Base-by-base conservation (phyloP, 1,140 invertebrate species). In the Drosophila parabipectinata region DNA sequence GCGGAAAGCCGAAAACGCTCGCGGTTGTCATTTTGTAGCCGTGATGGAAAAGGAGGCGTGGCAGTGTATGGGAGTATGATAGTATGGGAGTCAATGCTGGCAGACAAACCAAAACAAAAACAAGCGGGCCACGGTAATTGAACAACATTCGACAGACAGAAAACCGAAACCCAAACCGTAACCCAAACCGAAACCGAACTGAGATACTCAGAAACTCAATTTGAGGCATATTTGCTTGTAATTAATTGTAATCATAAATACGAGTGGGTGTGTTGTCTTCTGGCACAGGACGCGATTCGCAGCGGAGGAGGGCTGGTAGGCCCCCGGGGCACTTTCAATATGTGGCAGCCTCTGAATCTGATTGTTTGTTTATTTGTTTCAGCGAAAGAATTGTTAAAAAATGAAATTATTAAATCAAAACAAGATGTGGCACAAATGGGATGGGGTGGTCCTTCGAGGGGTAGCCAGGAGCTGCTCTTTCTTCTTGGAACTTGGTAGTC, bases 221-320 rank as follows among this genome's bases (percentile, higher is more conserved):
- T 84, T 85, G 41, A 69, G 62, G 72, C 81, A 67, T 85, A 87
- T 85, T 85, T 85, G 78, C 74, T 76, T 85, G 82, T 85, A 87
- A 85, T 85, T 85, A 75, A 53, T 74, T 74, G 68, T 85, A 78
- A 44, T 85, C 68, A 77, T 75, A 85, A 75, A 72, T 77, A 57
- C 60, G 72, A 68, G 59, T 28, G 50, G 41, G 47, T 30, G 26
- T 21, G 10, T 28, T 28, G 9, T 37, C 6, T 26, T 55, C 53
- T 59, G 50, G 73, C 45, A 62, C 26, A 28, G 26, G 26, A 28
- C 5, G 5, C 26, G 26, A 1, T 1, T 5, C 4, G 5, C 5
- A 5, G 5, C 26, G 26, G 26, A 18, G 26, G 26, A 18, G 24
- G 53, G n/a, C 15, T 24, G 45, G 48, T 54, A 66, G 45, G 47